Evolutionary conservation across 1,140 invertebrate species (phyloP).

Genomic region (Brachionus calyciflorus): DNA sequence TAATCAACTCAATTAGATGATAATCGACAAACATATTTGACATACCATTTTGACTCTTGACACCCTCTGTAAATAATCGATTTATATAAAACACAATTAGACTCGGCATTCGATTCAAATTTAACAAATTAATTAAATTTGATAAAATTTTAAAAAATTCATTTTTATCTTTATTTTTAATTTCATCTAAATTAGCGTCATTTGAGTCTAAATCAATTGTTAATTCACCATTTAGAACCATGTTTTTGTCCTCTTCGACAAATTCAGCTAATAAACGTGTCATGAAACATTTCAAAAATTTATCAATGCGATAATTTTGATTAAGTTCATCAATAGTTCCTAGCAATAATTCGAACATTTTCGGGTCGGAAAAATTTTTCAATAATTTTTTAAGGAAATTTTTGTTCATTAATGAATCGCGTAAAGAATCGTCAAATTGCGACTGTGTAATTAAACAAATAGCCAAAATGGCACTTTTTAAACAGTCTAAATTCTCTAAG

Average conservation of each 20-base stretch:
- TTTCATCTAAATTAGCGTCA: constrained; percentile 2
- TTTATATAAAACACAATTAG: not conserved
- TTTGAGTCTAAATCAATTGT: constrained; percentile 19
- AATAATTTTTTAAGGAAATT: constrained; percentile 28
- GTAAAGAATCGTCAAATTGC: not conserved
- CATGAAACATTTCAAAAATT: constrained; percentile 12
- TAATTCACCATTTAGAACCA: not conserved
- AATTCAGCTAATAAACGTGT: not conserved
- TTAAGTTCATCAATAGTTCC: constrained; percentile 11
- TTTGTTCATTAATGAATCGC: constrained; percentile 23
- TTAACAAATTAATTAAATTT: not conserved
- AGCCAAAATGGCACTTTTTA: constrained; percentile 22
- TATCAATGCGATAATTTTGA: not conserved
- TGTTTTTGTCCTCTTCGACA: not conserved
- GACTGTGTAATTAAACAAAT: constrained; percentile 16
- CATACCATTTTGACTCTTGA: not conserved
- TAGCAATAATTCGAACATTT: not conserved
- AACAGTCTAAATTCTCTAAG: not conserved
- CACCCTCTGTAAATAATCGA: not conserved
- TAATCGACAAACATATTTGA: constrained; percentile 11
- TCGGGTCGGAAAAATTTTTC: constrained; percentile 18
- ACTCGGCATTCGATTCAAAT: constrained; percentile 13
- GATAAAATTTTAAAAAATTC: not conserved
- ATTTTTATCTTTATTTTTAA: not conserved
- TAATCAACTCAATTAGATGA: constrained; percentile 13